A percentile compares a stretch with the other conserved stretches of the same genome.
Evolutionary conservation across 2,113 vertebrate species (phyloP).

Genomic region (Anseranas semipalmata): DNA sequence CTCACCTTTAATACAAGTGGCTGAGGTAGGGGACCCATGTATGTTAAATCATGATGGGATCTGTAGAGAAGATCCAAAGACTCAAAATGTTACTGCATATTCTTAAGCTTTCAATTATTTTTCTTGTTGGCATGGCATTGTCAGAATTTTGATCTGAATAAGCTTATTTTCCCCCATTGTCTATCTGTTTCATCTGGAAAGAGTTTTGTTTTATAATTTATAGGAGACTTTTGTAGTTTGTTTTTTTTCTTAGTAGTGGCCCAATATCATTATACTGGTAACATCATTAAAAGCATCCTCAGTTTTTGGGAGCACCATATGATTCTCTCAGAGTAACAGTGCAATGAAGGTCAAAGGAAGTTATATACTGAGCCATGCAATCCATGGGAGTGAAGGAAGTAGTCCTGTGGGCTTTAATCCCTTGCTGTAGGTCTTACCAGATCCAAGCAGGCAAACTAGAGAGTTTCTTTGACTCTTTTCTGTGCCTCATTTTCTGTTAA

Average conservation of each 20-base stretch:
- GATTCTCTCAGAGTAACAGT: background rate
- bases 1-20: background rate
- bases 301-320: background rate
- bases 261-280: background rate
- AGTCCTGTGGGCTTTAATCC: background rate
- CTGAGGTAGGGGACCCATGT: background rate
- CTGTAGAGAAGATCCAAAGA: background rate
- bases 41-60: background rate
- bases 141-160: background rate
- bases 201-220: background rate
- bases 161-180: background rate
- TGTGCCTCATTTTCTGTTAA: background rate
- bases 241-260: background rate
- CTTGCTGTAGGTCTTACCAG: background rate
- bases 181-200: background rate
- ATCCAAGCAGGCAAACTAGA: background rate
- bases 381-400: background rate
- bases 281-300: background rate
- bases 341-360: background rate
- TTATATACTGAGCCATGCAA: background rate
- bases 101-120: background rate
- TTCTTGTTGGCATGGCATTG: background rate
- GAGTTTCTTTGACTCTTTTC: background rate
- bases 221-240: background rate
- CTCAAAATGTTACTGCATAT: background rate